Base-by-base conservation (phyloP, 2,888 invertebrate genomes). In the Alitta virens region DNA sequence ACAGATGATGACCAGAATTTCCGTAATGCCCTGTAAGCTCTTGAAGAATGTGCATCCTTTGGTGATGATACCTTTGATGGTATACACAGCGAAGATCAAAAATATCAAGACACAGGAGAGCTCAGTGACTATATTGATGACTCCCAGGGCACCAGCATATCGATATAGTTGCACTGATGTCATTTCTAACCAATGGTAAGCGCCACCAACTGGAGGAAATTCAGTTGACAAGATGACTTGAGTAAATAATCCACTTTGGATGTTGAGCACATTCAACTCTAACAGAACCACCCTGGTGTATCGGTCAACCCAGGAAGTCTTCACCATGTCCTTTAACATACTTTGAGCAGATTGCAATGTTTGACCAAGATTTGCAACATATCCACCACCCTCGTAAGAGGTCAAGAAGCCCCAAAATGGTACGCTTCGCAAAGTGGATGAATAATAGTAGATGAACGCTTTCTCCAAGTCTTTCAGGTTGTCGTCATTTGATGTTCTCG, bases 371-470 rank as follows among this genome's bases (percentile, higher is more conserved):
- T 62, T 38, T 12, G 69, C 67, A 7, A 64, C 61, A 56, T 71
- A 71, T 7, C 71, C 71, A 9, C 71, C 71, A 2, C 63, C 67
- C 0, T 67, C 60, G 54, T 71, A 71, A 2, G 57, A 46, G 2
- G 54, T 53, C 50, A 61, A 25, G 43, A 27, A 16, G 1, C 69
- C 69, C 60, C 53, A 56, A 52, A 55, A 62, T 7, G 63, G 38
- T 3, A 66, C 16, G 25, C 55, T 55, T 12, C n/a, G 18, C n/a
- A 46, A 21, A n/a, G 5, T 7, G 12, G 33, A 33, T 33, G 33
- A 12, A 7, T 5, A 7, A 5, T 33, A 12, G 33, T 33, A 33
- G 7, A 33, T 5, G 12, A 33, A 33, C 5, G 33, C 5, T 33
- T 33, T 33, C 33, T 33, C 33, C 33, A 33, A 33, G 33, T 33